Conservation (phyloP, 1,140 invertebrate species). For the Propsilocerus akamusi region DNA sequence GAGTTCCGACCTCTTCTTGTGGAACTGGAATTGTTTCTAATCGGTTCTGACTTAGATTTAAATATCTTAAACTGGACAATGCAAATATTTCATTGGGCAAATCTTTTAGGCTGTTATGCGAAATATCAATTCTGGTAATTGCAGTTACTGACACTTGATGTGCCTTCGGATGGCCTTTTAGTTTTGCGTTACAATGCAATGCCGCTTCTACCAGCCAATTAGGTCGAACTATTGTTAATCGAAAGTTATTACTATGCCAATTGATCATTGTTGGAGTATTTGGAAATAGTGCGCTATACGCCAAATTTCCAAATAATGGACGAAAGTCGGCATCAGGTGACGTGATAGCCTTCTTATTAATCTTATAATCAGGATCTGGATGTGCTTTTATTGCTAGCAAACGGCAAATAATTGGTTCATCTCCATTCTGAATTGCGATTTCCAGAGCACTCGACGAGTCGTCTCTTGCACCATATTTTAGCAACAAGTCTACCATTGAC, state of each 20-base stretch:
- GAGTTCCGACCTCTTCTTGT: conserved; percentile 15
- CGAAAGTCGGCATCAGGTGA: conserved; percentile 34
- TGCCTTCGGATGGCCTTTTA: conserved; percentile 49
- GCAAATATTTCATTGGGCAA: conserved; percentile 71
- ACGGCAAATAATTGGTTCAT: conserved; percentile 18
- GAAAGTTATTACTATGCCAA: conserved; percentile 74
- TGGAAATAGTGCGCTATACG: conserved; percentile 66
- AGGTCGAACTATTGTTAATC: conserved; percentile 34
- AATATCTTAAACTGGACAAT: conserved; percentile 53
- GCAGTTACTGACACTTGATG: conserved; percentile 62
- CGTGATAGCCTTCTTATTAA: conserved; percentile 63
- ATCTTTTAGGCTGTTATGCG: conserved; percentile 66
- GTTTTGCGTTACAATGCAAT: conserved; percentile 62
- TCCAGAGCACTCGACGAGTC: conserved; percentile 62
- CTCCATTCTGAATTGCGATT: conserved; percentile 16
- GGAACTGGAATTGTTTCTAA: conserved; percentile 46
- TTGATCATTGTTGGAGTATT: conserved; percentile 79
- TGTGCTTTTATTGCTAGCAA: conserved; percentile 35
- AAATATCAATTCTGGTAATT: conserved; percentile 86
- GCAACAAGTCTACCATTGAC: conserved; percentile 45
- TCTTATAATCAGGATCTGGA: conserved; percentile 68
- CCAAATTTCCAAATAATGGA: conserved; percentile 40
- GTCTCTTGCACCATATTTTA: conserved; percentile 75
- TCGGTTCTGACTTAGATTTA: conserved; percentile 79
- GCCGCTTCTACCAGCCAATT: conserved; percentile 77